Evolutionary conservation across 2,888 invertebrate genomes (phyloP).

Genomic region (Drosophila borborema): DNA sequence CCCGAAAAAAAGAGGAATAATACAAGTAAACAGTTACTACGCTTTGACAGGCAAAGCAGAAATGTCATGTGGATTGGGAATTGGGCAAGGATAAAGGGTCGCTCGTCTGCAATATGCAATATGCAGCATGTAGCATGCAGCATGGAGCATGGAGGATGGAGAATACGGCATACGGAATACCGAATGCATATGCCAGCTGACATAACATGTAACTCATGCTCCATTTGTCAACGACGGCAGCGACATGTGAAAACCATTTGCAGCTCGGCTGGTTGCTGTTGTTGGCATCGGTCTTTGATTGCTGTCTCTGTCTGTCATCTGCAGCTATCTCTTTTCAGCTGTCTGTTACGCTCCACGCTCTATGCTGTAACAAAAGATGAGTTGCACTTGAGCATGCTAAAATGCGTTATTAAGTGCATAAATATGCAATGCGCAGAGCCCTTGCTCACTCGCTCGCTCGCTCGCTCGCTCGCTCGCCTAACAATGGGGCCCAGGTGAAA

Average conservation of each 20-base stretch:
- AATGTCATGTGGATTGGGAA: constrained; percentile 41
- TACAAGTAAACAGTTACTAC: constrained; percentile 27
- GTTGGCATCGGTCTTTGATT: not conserved
- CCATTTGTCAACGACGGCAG: constrained; percentile 66
- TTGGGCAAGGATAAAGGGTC: constrained; percentile 4
- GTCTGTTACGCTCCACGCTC: constrained; percentile 2
- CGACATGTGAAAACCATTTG: constrained; percentile 52
- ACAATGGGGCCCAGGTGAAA: constrained; percentile 69
- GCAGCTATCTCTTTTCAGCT: constrained; percentile 9
- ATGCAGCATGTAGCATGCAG: not conserved
- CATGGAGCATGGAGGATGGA: not conserved
- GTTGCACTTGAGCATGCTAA: constrained; percentile 79
- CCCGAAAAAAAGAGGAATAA: not conserved
- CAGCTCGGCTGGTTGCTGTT: constrained; percentile 14
- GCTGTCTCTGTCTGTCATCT: constrained; percentile 10
- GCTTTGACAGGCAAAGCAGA: constrained; percentile 46
- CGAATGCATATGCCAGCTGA: constrained; percentile 47
- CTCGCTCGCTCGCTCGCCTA: constrained; percentile 12
- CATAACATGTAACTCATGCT: constrained; percentile 65
- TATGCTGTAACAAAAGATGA: constrained; percentile 74
- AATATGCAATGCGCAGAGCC: constrained; percentile 72
- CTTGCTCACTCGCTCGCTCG: not conserved
- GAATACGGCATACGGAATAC: not conserved
- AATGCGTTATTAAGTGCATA: constrained; percentile 82
- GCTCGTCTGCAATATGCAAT: not conserved